phyloP scores from a whole-genome alignment of 2,888 invertebrate genomes.

The Platynereis dumerilii region DNA sequence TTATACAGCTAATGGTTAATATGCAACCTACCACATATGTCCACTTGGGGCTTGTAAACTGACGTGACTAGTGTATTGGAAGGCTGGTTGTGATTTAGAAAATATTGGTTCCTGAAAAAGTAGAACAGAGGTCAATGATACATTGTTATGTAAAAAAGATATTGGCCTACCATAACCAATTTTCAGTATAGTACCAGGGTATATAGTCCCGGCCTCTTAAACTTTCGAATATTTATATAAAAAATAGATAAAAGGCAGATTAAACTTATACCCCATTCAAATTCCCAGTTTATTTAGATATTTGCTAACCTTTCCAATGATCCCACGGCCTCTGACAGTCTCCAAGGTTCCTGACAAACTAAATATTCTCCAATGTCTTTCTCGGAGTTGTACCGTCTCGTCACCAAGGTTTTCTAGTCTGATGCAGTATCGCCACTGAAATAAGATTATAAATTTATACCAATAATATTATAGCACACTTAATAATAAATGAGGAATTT shows the following conservation, averaged over 20 bases:
- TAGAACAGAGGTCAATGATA: not conserved
- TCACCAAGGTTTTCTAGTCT: constrained; percentile 92
- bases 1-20: too few species aligned
- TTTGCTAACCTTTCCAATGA: constrained; percentile 83
- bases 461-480: too few species aligned
- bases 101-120: constrained; percentile 82
- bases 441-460: too few species aligned
- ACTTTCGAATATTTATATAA: too few species aligned
- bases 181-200: too few species aligned
- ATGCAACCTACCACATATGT: constrained; percentile 90
- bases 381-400: constrained; percentile 85
- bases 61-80: constrained; percentile 97
- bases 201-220: too few species aligned
- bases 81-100: constrained; percentile 86
- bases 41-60: constrained; percentile 96
- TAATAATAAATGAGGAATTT: too few species aligned
- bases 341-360: constrained; percentile 86
- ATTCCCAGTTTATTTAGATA: too few species aligned
- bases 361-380: constrained; percentile 98
- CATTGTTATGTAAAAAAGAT: too few species aligned
- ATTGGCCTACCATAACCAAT: too few species aligned
- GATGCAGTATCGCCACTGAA: constrained; percentile 93
- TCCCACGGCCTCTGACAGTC: constrained; percentile 88
- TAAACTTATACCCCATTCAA: too few species aligned
- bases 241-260: too few species aligned